Conservation (phyloP, 2,797 vertebrate genomes). For the Onychomys arenicola region DNA sequence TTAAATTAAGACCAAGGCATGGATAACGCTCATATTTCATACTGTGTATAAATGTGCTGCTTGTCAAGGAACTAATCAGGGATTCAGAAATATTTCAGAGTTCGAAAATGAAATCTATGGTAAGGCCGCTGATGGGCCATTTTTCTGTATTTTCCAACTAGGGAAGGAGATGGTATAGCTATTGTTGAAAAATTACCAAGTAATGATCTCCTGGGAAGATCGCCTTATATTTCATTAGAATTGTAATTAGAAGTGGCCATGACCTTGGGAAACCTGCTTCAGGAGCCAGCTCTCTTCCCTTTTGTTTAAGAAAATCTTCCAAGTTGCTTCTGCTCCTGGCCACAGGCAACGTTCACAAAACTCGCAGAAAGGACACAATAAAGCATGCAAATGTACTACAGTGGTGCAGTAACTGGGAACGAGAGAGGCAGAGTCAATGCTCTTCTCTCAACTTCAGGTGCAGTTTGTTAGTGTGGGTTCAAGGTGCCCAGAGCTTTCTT, state of each 20-base stretch:
- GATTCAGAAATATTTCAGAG: conserved; percentile 82
- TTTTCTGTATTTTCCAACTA: conserved; percentile 88
- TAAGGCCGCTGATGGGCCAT: conserved; percentile 82
- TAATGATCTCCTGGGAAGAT: conserved; percentile 89
- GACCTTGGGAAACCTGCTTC: conserved; percentile 87
- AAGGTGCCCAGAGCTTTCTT: conserved; percentile 58
- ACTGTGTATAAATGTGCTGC: conserved; percentile 78
- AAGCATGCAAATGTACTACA: conserved; percentile 71
- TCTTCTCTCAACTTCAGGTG: conserved; percentile 75
- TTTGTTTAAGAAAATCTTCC: conserved; percentile 83
- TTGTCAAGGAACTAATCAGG: conserved; percentile 86
- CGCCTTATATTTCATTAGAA: conserved; percentile 90
- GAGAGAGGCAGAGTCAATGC: conserved; percentile 74
- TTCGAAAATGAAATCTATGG: conserved; percentile 87
- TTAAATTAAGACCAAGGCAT: conserved; percentile 80
- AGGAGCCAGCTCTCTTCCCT: conserved; percentile 75
- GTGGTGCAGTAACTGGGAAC: conserved; percentile 64
- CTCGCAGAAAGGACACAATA: conserved; percentile 74
- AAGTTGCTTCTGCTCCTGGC: conserved; percentile 81
- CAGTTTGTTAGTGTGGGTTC: conserved; percentile 65
- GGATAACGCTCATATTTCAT: conserved; percentile 83
- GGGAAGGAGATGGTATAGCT: conserved; percentile 85
- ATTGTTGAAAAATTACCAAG: conserved; percentile 88
- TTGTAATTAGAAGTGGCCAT: conserved; percentile 88
- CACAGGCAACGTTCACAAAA: conserved; percentile 82